A percentile compares a stretch with the other conserved stretches of the same genome.
Conservation (phyloP, 2,797 vertebrate genomes). For the Poecilia wingei region DNA sequence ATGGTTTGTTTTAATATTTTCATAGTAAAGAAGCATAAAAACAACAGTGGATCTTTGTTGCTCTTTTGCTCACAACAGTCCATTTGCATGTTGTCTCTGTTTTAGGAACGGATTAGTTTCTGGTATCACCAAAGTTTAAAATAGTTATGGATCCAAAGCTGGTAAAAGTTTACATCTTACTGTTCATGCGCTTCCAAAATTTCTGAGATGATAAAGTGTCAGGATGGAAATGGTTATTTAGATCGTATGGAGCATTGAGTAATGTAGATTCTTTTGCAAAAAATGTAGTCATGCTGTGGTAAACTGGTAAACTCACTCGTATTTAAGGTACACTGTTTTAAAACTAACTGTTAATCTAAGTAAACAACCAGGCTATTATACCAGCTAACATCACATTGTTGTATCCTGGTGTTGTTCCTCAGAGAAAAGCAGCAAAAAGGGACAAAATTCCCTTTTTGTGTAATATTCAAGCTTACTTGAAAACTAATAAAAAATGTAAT, state of each 20-base stretch:
- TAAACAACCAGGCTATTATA: neutral
- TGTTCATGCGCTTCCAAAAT: neutral
- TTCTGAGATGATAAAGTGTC: neutral
- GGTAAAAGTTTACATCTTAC: neutral
- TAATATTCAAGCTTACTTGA: neutral
- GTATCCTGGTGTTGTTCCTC: neutral
- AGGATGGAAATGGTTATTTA: neutral
- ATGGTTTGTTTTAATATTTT: constrained; percentile 4
- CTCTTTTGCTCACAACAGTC: constrained; percentile 18
- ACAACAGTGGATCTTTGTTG: neutral
- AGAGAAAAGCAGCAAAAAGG: neutral
- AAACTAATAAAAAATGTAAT: neutral
- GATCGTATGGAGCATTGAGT: neutral
- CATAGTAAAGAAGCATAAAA: neutral
- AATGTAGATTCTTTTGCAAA: neutral
- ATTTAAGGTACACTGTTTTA: neutral
- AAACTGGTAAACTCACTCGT: neutral
- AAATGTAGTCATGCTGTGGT: neutral
- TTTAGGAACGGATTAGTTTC: neutral
- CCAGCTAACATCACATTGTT: neutral
- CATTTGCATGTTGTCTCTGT: constrained; percentile 5
- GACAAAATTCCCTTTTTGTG: neutral
- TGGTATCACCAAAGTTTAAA: neutral
- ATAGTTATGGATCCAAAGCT: neutral
- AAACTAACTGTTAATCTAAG: neutral